Base-by-base conservation (phyloP, 1,140 invertebrate genomes). In the Eriocheir sinensis region DNA sequence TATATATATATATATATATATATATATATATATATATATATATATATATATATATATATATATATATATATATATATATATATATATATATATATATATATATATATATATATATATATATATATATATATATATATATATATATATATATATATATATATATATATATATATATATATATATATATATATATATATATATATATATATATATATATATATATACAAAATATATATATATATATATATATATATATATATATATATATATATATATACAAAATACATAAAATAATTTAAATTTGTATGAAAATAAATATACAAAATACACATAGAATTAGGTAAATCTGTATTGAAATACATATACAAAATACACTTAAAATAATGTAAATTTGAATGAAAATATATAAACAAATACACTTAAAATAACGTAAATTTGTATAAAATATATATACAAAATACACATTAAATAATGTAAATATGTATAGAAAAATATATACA, bases 1-100 rank as follows among this genome's bases (percentile, higher is more conserved):
- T 85, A 85, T 85, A 85, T 85, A 85, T 85, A 85, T 85, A 85
- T 85, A 85, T 85, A 85, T 85, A 85, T 85, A 85, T 85, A 85
- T 85, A 85, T 85, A 85, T 85, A 85, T 85, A 85, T 85, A 85
- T 85, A 85, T 85, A 85, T 85, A 85, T 85, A 85, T 85, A 85
- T 85, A 85, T 85, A 34, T 85, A 85, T 15, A 85, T 85, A 85
- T 85, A 85, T 85, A 85, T 85, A 85, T 21, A 85, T 85, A 85
- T 21, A 85, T 85, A 85, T 12, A 85, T 85, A 85, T 21, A 85
- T 85, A 34, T 85, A 85, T 85, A 85, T 85, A 85, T 15, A 85
- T 85, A 85, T 85, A 85, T 85, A 85, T 85, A 85, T 85, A 85
- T 15, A 85, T 85, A 85, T 85, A 85, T 85, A 85, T 85, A 85